Percentiles rank a stretch among this genome's conserved stretches.
These are phyloP conservation scores for Pelagia noctiluca DNA, from an alignment of 30 jellyfish, hydroid and myxozoan species.

Conservation along the genomic window DNA sequence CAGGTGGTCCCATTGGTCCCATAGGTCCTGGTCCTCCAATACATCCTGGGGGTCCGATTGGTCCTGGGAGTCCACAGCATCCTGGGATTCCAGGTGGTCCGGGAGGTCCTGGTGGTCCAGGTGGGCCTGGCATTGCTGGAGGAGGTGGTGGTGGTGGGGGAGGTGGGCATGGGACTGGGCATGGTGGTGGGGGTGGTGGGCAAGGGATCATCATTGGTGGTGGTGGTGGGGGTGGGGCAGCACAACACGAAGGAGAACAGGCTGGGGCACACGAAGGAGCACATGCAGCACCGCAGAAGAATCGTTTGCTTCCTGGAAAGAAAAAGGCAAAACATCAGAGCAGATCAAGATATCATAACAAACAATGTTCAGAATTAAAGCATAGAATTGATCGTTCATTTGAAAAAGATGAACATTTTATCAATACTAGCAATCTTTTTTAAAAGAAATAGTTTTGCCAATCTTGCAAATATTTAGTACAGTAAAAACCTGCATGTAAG, in stretches of 20 bases:
- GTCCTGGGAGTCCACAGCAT: slow-evolving; percentile 96
- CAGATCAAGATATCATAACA: not conserved
- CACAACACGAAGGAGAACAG: slow-evolving; percentile 76
- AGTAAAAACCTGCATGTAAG: no score
- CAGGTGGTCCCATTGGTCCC: slow-evolving; percentile 94
- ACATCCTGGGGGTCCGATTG: slow-evolving; percentile 96
- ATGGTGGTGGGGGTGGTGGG: slow-evolving; percentile 87
- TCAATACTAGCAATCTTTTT: no score
- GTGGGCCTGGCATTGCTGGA: slow-evolving; percentile 95
- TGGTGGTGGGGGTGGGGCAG: slow-evolving; percentile 64
- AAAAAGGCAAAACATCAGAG: not conserved
- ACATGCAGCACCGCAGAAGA: slow-evolving; percentile 88
- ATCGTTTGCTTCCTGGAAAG: slow-evolving; percentile 57
- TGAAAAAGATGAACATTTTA: no score
- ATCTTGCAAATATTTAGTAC: no score
- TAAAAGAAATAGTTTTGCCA: no score
- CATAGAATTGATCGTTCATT: no score
- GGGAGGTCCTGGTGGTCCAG: slow-evolving; percentile 92
- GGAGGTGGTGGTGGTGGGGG: slow-evolving; percentile 95
- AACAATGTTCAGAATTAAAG: no score
- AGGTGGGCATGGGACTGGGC: slow-evolving; percentile 96
- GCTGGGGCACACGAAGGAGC: slow-evolving; percentile 84
- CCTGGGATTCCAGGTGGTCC: slow-evolving; percentile 99
- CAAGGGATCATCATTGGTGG: slow-evolving; percentile 66
- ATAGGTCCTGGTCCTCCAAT: slow-evolving; percentile 82